Percentiles rank a stretch among this genome's conserved stretches.
phyloP scores from a whole-genome alignment of 2,797 vertebrate species.

The Argya squamiceps region DNA sequence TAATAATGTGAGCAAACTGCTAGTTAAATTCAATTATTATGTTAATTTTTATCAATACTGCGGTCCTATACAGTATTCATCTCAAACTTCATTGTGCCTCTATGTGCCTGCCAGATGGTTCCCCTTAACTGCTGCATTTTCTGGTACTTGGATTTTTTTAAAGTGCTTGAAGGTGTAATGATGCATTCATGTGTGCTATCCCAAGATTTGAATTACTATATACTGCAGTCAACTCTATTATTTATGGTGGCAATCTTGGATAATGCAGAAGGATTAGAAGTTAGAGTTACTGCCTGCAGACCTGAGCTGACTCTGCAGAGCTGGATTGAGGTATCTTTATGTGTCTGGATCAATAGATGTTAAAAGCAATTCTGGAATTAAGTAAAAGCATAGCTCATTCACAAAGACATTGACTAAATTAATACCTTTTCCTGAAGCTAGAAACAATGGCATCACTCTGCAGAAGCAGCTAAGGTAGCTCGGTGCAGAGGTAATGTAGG shows the following conservation, averaged over 20 bases:
- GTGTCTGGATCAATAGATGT: background rate
- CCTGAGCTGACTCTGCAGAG: background rate
- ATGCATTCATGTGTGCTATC: background rate
- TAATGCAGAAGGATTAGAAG: background rate
- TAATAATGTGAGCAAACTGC: background rate
- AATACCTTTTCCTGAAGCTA: background rate
- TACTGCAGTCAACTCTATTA: background rate
- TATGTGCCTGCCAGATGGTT: background rate
- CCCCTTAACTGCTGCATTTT: background rate
- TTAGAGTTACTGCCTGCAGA: background rate
- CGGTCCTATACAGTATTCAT: background rate
- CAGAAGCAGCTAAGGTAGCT: background rate
- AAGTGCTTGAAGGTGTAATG: background rate
- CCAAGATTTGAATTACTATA: background rate
- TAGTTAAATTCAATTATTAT: background rate
- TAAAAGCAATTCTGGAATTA: conserved; percentile 24
- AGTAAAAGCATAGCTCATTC: background rate
- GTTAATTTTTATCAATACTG: background rate
- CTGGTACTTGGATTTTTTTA: background rate
- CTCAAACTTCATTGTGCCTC: background rate
- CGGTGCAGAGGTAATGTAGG: background rate
- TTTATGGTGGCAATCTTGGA: background rate
- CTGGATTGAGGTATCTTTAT: background rate
- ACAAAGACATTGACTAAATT: background rate
- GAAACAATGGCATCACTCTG: background rate